Conservation (phyloP, 2,113 vertebrate genomes). For the Anthoscopus minutus region DNA sequence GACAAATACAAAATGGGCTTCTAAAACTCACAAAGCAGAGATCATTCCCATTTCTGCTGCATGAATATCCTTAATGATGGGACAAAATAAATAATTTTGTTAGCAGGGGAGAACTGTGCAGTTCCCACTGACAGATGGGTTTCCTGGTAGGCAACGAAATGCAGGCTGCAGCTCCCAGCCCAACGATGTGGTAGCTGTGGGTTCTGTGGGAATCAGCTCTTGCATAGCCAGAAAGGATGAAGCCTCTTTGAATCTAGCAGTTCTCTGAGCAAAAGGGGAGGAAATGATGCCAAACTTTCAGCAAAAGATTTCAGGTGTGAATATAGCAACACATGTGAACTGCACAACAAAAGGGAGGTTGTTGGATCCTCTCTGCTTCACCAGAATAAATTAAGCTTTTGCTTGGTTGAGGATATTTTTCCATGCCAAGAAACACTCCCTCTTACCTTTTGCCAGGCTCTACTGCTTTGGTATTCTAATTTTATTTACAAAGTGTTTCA, state of each 20-base stretch:
- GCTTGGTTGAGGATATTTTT: neutral
- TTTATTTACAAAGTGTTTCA: neutral
- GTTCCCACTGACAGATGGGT: neutral
- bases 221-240: neutral
- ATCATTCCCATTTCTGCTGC: neutral
- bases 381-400: neutral
- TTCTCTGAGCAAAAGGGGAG: neutral
- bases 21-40: conserved; percentile 37
- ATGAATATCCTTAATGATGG: conserved; percentile 15
- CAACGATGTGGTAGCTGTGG: neutral
- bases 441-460: neutral
- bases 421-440: neutral
- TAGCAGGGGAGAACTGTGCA: neutral
- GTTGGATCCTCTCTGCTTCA: neutral
- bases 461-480: neutral
- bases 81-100: conserved; percentile 49
- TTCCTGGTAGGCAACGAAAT: neutral
- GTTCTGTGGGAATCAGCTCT: neutral
- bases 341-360: neutral
- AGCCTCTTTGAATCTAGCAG: neutral
- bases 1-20: conserved; percentile 37
- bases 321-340: neutral
- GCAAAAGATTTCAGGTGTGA: neutral
- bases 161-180: neutral
- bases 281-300: neutral